Percentiles rank a stretch among this genome's conserved stretches.
These are phyloP conservation scores for Dusona sp. DNA, from an alignment of 2,888 invertebrate genomes.

Conservation along the genomic window DNA sequence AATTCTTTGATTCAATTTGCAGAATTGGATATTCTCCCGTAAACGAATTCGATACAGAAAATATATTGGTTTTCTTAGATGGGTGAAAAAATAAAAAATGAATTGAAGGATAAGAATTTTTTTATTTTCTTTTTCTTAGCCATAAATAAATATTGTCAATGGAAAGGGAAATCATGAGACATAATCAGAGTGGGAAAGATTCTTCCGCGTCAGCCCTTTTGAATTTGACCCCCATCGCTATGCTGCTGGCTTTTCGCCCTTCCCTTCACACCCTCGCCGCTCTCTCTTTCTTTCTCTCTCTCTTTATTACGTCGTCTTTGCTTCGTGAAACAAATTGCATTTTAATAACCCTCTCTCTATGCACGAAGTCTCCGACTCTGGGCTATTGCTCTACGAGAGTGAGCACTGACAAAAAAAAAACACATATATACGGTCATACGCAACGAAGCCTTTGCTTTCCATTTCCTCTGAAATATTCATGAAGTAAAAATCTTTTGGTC, in stretches of 20 bases:
- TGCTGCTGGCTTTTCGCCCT: background rate
- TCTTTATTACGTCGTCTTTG: slow-evolving; percentile 44
- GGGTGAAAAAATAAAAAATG: no score
- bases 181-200: background rate
- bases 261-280: background rate
- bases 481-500: slow-evolving; percentile 57
- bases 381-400: slow-evolving; percentile 29
- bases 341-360: slow-evolving; percentile 73
- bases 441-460: slow-evolving; percentile 53
- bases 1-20: background rate
- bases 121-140: background rate
- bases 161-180: slow-evolving; percentile 2
- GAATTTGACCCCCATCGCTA: slow-evolving; percentile 26
- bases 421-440: background rate
- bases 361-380: slow-evolving; percentile 60
- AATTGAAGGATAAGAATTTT: background rate
- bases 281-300: slow-evolving; percentile 3
- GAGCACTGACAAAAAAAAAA: slow-evolving; percentile 17
- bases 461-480: slow-evolving; percentile 66
- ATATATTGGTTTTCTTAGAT: no score
- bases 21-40: background rate
- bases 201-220: slow-evolving; percentile 25
- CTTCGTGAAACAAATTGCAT: slow-evolving; percentile 69
- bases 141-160: background rate
- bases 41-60: no score